Conservation (phyloP, 2,888 invertebrate genomes). For the Coelogynopora nodosa region DNA sequence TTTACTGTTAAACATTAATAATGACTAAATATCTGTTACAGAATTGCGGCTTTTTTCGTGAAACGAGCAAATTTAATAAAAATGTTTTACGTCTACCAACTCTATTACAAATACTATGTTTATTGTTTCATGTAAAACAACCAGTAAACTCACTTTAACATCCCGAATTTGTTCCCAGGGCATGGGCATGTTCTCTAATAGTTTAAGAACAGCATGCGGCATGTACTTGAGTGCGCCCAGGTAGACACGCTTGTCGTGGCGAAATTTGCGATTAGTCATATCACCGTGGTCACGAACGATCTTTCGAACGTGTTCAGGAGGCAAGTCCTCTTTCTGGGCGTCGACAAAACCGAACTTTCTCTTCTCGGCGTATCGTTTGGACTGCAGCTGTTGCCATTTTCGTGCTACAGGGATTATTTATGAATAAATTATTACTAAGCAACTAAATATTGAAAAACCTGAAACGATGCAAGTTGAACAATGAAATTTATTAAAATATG, state of each 20-base stretch:
- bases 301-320: constrained; percentile 95
- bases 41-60: no score
- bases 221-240: constrained; percentile 96
- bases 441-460: no score
- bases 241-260: constrained; percentile 97
- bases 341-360: constrained; percentile 97
- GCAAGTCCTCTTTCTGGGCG: constrained; percentile 99
- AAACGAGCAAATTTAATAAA: no score
- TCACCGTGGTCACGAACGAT: constrained; percentile 98
- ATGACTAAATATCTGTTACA: no score
- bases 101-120: no score
- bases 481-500: neutral
- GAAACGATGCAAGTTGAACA: neutral
- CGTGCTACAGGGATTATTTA: constrained; percentile 52
- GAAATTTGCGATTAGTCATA: constrained; percentile 96
- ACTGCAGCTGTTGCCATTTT: constrained; percentile 97
- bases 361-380: constrained; percentile 96
- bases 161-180: constrained; percentile 99
- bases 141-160: constrained; percentile 69
- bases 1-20: no score
- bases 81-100: no score
- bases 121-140: no score
- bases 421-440: neutral
- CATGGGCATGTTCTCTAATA: constrained; percentile 99
- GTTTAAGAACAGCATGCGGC: constrained; percentile 98